Conservation (phyloP, 2,797 vertebrate species). For the Micromesistius poutassou region DNA sequence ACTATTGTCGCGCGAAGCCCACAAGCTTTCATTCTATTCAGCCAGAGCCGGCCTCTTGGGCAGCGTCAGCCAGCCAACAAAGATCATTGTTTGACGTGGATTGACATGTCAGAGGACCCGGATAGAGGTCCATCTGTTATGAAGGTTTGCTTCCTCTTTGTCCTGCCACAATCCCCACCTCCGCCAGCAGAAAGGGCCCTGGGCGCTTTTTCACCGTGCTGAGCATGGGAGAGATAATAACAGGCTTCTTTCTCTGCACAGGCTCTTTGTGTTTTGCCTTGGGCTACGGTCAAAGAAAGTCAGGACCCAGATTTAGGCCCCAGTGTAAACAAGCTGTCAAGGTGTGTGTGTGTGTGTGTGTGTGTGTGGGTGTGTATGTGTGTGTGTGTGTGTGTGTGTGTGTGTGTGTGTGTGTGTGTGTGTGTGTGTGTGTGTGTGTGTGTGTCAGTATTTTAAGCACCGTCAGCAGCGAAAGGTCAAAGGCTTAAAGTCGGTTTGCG, state of each 20-base stretch:
- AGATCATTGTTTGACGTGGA: conserved; percentile 59
- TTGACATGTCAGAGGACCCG: conserved; percentile 35
- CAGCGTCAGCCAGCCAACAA: conserved; percentile 40
- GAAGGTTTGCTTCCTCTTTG: conserved; percentile 47
- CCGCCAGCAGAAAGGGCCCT: neutral
- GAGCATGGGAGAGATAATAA: conserved; percentile 48
- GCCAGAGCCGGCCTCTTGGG: conserved; percentile 20
- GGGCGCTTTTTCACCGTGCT: conserved; percentile 23
- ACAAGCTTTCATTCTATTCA: conserved; percentile 37
- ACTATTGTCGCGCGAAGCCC: conserved; percentile 34
- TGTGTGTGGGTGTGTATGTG: no score
- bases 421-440: conserved; percentile 21
- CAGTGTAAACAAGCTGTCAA: conserved; percentile 57
- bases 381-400: neutral
- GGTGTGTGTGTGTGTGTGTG: conserved; percentile 10
- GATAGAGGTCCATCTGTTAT: conserved; percentile 53
- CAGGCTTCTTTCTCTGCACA: conserved; percentile 30
- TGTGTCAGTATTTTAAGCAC: conserved; percentile 28
- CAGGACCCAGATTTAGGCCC: conserved; percentile 34
- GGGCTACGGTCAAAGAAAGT: conserved; percentile 48
- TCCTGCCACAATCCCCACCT: conserved; percentile 24
- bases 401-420: neutral
- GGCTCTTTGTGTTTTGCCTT: conserved; percentile 29
- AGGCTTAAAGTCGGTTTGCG: conserved; percentile 29
- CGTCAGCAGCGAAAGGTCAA: conserved; percentile 22